Base-by-base conservation (phyloP, 2,113 vertebrate genomes). In the Tachysurus vachellii region DNA sequence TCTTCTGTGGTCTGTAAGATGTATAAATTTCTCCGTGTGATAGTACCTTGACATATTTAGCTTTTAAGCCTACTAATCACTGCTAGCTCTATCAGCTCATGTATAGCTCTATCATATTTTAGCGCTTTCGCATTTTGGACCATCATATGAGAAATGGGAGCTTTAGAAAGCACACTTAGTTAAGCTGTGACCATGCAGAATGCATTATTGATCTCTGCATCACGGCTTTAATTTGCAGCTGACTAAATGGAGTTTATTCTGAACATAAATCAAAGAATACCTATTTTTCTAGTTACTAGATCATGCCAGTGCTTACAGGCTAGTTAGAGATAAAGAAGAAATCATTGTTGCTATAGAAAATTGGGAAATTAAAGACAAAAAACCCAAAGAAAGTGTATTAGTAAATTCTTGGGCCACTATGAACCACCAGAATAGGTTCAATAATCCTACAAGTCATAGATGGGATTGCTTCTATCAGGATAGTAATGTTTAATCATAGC, bases 211-310 rank as follows among this genome's bases (percentile, higher is more conserved):
- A 95, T 94, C 89, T 86, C 83, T 81, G 85, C 70, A 84, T 92
- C 90, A 91, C 91, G 88, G 89, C 91, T 92, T 86, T 93, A 93
- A 94, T 94, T 93, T 88, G 89, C 90, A 90, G 93, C 92, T 93
- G 91, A 93, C 93, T 93, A 93, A 93, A 92, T 91, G 90, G 90
- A 92, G 91, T 94, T 94, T 94, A 92, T 93, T 91, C 91, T 91
- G 84, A 64, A 86, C 89, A 93, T 93, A 92, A 93, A 94, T 94
- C 89, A 89, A 23, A 28, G 83, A 83, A 82, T 36, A 83, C 85
- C 16, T 50, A 5, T 50, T 36, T 50, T 50, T 5, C 47, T 84
- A 77, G 26, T 36, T 77, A 36, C 26, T 26, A 44, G 50, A 23
- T 66, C 16, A 66, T 16, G 6, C 26, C 23, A 73, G 14, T 68